Evolutionary conservation across 2,113 vertebrate genomes (phyloP).

Genomic region (Promerops cafer): DNA sequence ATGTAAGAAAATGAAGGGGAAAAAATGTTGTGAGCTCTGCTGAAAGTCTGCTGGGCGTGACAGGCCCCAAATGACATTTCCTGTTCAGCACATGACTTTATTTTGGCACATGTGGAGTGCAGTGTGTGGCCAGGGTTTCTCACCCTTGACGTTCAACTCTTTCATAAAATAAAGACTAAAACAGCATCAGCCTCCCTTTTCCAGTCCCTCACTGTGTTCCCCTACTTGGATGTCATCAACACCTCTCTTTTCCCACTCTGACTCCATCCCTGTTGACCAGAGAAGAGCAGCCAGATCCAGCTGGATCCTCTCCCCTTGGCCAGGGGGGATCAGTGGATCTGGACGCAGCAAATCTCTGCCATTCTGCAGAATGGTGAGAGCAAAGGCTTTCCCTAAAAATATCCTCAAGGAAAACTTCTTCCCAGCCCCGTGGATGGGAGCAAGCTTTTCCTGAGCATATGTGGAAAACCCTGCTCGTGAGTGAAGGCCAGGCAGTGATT

Average conservation of each 20-base stretch:
- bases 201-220: neutral
- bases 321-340: neutral
- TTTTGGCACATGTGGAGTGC: neutral
- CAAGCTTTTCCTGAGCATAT: constrained; percentile 9
- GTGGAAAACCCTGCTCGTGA: neutral
- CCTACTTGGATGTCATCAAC: neutral
- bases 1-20: neutral
- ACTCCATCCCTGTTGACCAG: neutral
- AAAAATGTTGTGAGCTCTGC: neutral
- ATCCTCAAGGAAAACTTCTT: constrained; percentile 1
- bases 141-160: neutral
- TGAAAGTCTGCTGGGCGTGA: neutral
- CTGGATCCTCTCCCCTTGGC: neutral
- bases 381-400: neutral
- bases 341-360: neutral
- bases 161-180: neutral
- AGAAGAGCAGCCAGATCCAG: constrained; percentile 30
- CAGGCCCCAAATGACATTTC: neutral
- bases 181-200: neutral
- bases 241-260: neutral
- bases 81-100: neutral
- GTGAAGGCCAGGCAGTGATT: neutral
- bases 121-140: neutral
- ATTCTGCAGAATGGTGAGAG: neutral
- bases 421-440: neutral